These are phyloP conservation scores for Thamnophis sirtalis DNA, from an alignment of 2,113 vertebrate species.

Conservation along the genomic window DNA sequence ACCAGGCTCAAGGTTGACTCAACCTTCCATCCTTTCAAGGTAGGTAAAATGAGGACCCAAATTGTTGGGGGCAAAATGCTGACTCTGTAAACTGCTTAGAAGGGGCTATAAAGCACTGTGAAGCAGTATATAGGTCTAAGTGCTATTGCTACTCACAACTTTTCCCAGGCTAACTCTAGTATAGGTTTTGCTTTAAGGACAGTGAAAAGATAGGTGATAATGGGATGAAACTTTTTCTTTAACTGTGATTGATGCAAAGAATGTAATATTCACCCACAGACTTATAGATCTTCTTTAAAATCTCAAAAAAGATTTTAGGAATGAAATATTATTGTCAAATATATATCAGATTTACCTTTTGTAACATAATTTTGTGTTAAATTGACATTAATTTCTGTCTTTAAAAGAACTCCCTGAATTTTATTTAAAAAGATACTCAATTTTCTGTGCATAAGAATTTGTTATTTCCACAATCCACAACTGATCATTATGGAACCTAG, in stretches of 20 bases:
- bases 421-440: neutral
- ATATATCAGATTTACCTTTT: neutral
- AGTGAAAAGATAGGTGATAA: neutral
- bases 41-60: no score
- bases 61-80: no score
- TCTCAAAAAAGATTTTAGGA: neutral
- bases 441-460: neutral
- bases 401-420: neutral
- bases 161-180: neutral
- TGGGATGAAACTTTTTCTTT: neutral
- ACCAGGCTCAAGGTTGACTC: no score
- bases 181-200: neutral
- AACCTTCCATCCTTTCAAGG: no score
- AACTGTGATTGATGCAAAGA: neutral
- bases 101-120: no score
- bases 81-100: no score
- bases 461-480: neutral
- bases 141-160: neutral
- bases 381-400: neutral
- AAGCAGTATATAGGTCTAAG: no score
- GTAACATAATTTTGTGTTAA: neutral
- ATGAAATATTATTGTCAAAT: neutral
- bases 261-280: neutral
- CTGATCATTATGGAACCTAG: neutral
- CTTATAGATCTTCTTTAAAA: neutral